Evolutionary conservation across 2,113 vertebrate genomes (phyloP), one percentile per base, ranked within the genome.

Genomic region (Fukomys damarensis): DNA sequence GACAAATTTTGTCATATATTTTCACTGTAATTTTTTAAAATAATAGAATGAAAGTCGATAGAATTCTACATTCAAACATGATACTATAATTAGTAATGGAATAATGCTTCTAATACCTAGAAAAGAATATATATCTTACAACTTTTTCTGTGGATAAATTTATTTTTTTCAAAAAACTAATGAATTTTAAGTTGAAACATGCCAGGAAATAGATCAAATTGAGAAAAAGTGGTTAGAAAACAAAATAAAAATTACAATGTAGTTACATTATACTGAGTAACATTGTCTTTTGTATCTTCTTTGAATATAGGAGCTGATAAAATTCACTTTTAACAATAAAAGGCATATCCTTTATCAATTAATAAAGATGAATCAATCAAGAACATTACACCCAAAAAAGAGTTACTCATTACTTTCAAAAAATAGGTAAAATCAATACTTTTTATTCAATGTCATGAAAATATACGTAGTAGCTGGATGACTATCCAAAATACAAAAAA

Each of bases 311-410:
- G 1, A 0, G 20, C 63, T 59, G 6, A 92, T 88, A 5, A 26
- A 93, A 88, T 76, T 76, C 30, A 95, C 7, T 87, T 94, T 86
- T 41, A 93, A 49, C 20, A 88, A 41, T 46, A 68, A 1, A 61
- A 20, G 30, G 6, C 10, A 11, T 68, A 89, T 80, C 46, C 84
- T 66, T 93, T 52, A 95, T 17, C 43, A 96, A 74, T 65, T 65
- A 93, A 84, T 52, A 83, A 87, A 93, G 70, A 54, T 24, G 4
- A 63, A 66, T 38, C 8, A 80, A 82, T 58, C 12, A 74, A 61
- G 2, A 81, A 28, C 11, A 81, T 65, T 59, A 85, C 43, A 11
- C 84, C 0, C 35, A 35, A 95, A 89, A 82, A 1, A 77, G 65
- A 72, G 10, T 63, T 66, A 68, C 1, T 76, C 7, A 54, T 76